Percentiles rank a stretch among this genome's conserved stretches.
Conservation (phyloP, 2,797 vertebrate species). For the Chelmon rostratus region DNA sequence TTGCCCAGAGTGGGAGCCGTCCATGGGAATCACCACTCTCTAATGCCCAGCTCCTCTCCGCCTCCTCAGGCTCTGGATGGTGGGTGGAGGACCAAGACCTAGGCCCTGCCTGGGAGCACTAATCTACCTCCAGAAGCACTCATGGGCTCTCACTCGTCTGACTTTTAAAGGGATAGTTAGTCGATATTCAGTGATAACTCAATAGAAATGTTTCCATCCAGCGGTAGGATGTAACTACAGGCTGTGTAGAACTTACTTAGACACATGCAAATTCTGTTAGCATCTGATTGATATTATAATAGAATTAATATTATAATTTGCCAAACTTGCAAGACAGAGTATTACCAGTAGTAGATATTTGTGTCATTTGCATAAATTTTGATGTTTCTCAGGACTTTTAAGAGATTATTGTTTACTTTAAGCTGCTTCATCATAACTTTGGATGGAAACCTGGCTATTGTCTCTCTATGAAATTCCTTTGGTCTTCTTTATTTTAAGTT, state of each 20-base stretch:
- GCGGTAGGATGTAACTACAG: not conserved
- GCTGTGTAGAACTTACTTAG: not conserved
- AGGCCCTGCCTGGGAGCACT: slow-evolving; percentile 29
- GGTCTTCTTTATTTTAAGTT: not conserved
- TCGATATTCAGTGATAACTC: not conserved
- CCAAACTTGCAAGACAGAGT: not conserved
- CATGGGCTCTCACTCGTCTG: slow-evolving; percentile 53
- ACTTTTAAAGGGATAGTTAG: slow-evolving; percentile 71
- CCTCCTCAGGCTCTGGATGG: slow-evolving; percentile 85
- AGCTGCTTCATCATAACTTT: not conserved
- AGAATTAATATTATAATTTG: not conserved
- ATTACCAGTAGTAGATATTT: not conserved
- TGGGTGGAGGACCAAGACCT: slow-evolving; percentile 79
- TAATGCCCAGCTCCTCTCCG: slow-evolving; percentile 77
- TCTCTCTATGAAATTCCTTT: not conserved
- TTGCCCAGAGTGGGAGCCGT: slow-evolving; percentile 90
- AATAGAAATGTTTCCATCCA: not conserved
- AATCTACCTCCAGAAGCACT: slow-evolving; percentile 51
- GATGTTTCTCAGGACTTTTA: not conserved
- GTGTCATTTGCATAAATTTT: not conserved
- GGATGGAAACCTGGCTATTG: slow-evolving; percentile 26
- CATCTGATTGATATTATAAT: not conserved
- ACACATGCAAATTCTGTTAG: not conserved
- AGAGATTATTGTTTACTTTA: no score
- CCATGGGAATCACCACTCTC: slow-evolving; percentile 90